Percentiles rank a stretch among this genome's conserved stretches.
phyloP scores from a whole-genome alignment of 2,888 invertebrate genomes.

The Dicyrtoma fusca region DNA sequence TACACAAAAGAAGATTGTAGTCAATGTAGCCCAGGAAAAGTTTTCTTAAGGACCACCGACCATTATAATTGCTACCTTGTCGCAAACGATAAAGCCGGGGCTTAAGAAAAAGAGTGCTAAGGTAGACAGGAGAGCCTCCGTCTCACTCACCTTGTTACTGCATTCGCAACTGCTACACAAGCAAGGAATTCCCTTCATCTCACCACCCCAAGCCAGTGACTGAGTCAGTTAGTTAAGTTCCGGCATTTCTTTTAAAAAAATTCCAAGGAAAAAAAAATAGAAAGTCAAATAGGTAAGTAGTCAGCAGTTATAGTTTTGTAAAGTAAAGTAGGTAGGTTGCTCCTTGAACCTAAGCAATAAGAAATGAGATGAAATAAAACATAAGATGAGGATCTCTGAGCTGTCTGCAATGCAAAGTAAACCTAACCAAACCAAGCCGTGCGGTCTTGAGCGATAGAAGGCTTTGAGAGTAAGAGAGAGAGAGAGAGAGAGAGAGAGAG shows the following conservation, averaged over 20 bases:
- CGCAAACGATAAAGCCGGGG: slow-evolving; percentile 30
- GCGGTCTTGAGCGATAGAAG: slow-evolving; percentile 28
- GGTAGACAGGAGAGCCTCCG: slow-evolving; percentile 36
- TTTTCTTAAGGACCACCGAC: slow-evolving; percentile 40
- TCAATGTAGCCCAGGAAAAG: not conserved
- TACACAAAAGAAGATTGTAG: not conserved
- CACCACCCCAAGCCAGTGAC: slow-evolving; percentile 2
- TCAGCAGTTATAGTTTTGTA: slow-evolving; percentile 31
- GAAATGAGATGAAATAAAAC: slow-evolving; percentile 38
- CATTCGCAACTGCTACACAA: slow-evolving; percentile 1
- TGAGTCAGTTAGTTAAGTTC: slow-evolving; percentile 1
- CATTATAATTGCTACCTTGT: slow-evolving; percentile 42
- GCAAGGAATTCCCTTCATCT: slow-evolving; percentile 3
- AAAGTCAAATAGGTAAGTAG: slow-evolving; percentile 33
- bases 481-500: slow-evolving; percentile 15
- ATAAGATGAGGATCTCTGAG: slow-evolving; percentile 35
- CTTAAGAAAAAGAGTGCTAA: slow-evolving; percentile 35
- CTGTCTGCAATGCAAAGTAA: slow-evolving; percentile 35
- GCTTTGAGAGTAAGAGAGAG: not conserved
- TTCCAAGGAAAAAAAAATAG: slow-evolving; percentile 23
- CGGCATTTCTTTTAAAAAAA: not conserved
- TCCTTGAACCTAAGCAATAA: slow-evolving; percentile 31
- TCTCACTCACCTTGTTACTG: slow-evolving; percentile 36
- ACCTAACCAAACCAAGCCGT: slow-evolving; percentile 29
- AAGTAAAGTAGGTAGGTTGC: slow-evolving; percentile 29